These are phyloP conservation scores for Pyrrhia umbra DNA, from an alignment of 2,888 invertebrate genomes.

Conservation along the genomic window DNA sequence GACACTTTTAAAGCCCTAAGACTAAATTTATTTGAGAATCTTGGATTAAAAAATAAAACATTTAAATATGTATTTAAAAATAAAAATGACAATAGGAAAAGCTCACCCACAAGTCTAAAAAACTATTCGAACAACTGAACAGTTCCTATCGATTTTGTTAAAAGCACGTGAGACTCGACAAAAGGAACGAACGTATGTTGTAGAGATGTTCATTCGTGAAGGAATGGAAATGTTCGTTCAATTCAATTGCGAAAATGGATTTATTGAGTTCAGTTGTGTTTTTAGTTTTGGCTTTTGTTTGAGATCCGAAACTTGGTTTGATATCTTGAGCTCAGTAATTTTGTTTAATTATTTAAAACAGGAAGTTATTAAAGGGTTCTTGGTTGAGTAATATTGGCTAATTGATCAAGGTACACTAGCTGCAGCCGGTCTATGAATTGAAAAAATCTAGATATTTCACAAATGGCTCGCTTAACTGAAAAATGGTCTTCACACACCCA, in stretches of 20 bases:
- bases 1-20: too few species aligned
- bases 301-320: background rate
- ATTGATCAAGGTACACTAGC: too few species aligned
- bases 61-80: background rate
- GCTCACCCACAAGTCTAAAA: constrained; percentile 16
- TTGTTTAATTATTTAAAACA: too few species aligned
- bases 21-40: background rate
- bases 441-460: too few species aligned
- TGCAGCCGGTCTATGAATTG: too few species aligned
- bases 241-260: constrained; percentile 46
- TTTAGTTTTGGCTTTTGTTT: constrained; percentile 26
- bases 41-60: background rate
- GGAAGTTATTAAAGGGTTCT: too few species aligned
- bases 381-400: too few species aligned
- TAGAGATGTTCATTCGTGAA: constrained; percentile 51
- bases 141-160: constrained; percentile 38
- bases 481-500: too few species aligned
- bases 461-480: too few species aligned
- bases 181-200: constrained; percentile 50
- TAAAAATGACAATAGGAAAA: background rate
- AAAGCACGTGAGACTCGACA: constrained; percentile 37
- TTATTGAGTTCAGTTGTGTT: constrained; percentile 40
- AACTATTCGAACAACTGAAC: constrained; percentile 33
- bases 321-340: background rate
- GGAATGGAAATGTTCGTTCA: constrained; percentile 54